Evolutionary conservation across 2,797 vertebrate genomes (phyloP), one percentile per base, ranked within the genome.

Genomic region (Lagodon rhomboides): DNA sequence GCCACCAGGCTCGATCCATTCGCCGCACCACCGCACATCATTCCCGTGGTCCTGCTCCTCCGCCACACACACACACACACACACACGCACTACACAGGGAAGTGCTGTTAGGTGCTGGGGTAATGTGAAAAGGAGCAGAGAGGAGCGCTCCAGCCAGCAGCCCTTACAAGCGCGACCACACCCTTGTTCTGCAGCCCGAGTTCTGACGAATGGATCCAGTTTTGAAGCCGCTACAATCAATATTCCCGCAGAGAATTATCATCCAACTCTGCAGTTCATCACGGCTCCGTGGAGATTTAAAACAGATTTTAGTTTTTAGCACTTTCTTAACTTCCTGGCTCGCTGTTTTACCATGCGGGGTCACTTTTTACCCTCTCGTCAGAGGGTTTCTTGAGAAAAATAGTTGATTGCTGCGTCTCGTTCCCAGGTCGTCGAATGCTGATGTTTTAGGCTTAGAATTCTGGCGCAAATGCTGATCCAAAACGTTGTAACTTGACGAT

Each of bases 21-120:
- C 73, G 86, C 86, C 85, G 49, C 80, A 83, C 54, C 59, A 73
- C 68, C 68, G 63, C 83, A 86, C 66, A 78, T 80, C 73, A 77
- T 75, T 85, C 73, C 68, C 67, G 55, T 66, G 79, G 60, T 79
- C 67, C 75, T 66, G 62, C 71, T 66, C 65, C 58, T 59, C 47
- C 58, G 68, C 73, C 58, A 71, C 73, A 62, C 67, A 69, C 51
- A 72, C 54, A 64, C 64, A 67, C 62, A 61, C 61, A 64, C 49
- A 73, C 67, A 34, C 58, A 49, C 50, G 23, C 0, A 16, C 47
- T 49, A 3, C 46, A 73, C 30, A 62, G 30, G 51, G 41, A 63
- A 70, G 62, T 59, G 77, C 54, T 70, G 74, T 76, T 50, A 66
- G 73, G 75, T 68, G 66, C 64, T 66, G n/a, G 50, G 62, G 66